Conservation (phyloP, 2,888 invertebrate species). For the Cristatella mucedo region DNA sequence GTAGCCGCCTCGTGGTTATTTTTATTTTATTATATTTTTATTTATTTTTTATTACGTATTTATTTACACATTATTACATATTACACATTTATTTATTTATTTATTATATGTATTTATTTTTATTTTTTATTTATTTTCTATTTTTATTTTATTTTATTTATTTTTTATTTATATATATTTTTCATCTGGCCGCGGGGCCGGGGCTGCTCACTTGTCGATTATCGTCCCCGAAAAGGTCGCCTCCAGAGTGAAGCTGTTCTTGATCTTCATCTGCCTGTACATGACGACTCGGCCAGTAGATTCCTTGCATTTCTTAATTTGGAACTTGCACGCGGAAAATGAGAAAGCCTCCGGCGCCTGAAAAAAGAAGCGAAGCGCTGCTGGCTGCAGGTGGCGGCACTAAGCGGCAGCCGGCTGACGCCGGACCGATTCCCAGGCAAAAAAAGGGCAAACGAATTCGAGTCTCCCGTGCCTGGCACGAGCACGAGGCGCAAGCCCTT, state of each 20-base stretch:
- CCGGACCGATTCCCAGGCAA: constrained; percentile 13
- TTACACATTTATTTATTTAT: no score
- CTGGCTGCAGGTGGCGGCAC: constrained; percentile 36
- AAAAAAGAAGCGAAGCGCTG: constrained; percentile 18
- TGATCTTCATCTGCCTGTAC: constrained; percentile 33
- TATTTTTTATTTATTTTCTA: no score
- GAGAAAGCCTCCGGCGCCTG: constrained; percentile 13
- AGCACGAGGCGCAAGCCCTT: constrained; percentile 3
- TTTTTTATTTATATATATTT: no score
- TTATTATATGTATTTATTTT: no score
- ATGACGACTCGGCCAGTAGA: constrained; percentile 37
- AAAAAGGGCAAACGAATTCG: background rate
- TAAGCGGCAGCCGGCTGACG: constrained; percentile 24
- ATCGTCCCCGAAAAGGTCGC: constrained; percentile 36
- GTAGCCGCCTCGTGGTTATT: no score
- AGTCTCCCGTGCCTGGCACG: no score
- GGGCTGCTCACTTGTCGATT: constrained; percentile 25
- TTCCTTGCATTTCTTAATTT: constrained; percentile 33
- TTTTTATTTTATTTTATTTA: no score
- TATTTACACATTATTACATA: no score
- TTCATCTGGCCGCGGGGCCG: no score
- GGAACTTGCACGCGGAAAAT: constrained; percentile 34
- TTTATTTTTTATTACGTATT: no score
- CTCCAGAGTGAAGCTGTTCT: constrained; percentile 36
- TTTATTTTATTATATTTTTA: no score